These are phyloP conservation scores for Drosophila pseudotakahashii DNA, from an alignment of 2,888 invertebrate species.

Conservation along the genomic window DNA sequence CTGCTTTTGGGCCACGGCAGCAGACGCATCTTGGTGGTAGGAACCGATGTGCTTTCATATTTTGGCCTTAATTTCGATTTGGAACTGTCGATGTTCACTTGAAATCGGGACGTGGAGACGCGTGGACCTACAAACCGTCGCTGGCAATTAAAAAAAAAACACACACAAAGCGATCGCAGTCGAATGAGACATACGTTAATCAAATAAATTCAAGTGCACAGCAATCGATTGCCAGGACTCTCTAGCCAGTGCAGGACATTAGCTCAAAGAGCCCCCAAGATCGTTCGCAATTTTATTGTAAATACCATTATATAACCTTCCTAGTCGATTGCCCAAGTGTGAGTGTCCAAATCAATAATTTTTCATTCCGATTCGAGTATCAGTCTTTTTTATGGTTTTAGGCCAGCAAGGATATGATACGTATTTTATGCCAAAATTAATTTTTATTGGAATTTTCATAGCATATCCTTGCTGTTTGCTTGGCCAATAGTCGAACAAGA, in stretches of 20 bases:
- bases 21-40: slow-evolving; percentile 72
- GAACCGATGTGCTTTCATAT: slow-evolving; percentile 72
- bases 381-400: slow-evolving; percentile 5
- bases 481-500: slow-evolving; percentile 28
- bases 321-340: slow-evolving; percentile 52
- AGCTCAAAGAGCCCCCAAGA: slow-evolving; percentile 5
- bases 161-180: slow-evolving; percentile 50
- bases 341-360: slow-evolving; percentile 48
- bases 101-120: slow-evolving; percentile 84
- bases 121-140: slow-evolving; percentile 81
- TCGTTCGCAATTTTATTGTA: neutral
- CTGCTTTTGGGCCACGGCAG: slow-evolving; percentile 47
- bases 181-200: slow-evolving; percentile 51
- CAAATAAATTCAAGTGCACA: slow-evolving; percentile 38
- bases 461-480: slow-evolving; percentile 59
- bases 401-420: slow-evolving; percentile 60
- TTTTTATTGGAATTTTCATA: neutral
- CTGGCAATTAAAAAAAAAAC: slow-evolving; percentile 54
- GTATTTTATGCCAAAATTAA: neutral
- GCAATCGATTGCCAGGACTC: slow-evolving; percentile 37
- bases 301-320: slow-evolving; percentile 39
- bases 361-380: slow-evolving; percentile 8
- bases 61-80: slow-evolving; percentile 82
- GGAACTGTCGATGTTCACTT: slow-evolving; percentile 84
- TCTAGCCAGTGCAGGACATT: slow-evolving; percentile 39